phyloP scores from a whole-genome alignment of 2,888 invertebrate genomes.

The Drosophila koepferae region DNA sequence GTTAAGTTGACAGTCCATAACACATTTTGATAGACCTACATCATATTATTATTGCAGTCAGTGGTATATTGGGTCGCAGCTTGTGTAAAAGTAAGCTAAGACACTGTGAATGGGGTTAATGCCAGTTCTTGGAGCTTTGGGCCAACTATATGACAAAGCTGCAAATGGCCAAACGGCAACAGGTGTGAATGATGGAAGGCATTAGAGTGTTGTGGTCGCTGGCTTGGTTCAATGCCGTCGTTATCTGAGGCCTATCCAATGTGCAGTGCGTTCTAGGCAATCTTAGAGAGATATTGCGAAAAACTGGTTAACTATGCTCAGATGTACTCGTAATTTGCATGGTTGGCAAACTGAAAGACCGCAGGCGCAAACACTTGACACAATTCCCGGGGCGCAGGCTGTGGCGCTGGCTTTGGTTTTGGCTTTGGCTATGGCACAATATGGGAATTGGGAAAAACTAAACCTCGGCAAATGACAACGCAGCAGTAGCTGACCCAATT shows the following conservation, averaged over 20 bases:
- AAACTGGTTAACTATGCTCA: slow-evolving; percentile 67
- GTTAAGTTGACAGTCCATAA: neutral
- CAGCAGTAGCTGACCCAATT: slow-evolving; percentile 67
- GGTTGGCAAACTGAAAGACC: slow-evolving; percentile 29
- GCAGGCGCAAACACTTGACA: slow-evolving; percentile 71
- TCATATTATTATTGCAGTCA: neutral
- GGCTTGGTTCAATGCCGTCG: slow-evolving; percentile 43
- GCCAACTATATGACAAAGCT: slow-evolving; percentile 12
- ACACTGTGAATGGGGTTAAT: slow-evolving; percentile 3
- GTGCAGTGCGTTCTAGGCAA: slow-evolving; percentile 50
- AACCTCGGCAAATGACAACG: slow-evolving; percentile 6
- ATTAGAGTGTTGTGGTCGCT: slow-evolving; percentile 38
- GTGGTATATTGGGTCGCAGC: neutral
- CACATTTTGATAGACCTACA: neutral
- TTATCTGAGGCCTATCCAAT: slow-evolving; percentile 32
- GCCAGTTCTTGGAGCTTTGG: neutral
- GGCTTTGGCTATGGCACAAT: neutral
- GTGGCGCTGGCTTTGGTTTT: neutral
- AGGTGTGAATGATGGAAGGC: slow-evolving; percentile 71
- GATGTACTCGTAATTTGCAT: slow-evolving; percentile 74
- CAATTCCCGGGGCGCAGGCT: slow-evolving; percentile 55
- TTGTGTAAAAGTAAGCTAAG: slow-evolving; percentile 4
- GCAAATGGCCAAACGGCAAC: slow-evolving; percentile 32
- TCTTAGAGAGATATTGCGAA: slow-evolving; percentile 42
- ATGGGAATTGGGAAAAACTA: slow-evolving; percentile 34